Base-by-base conservation (phyloP, 2,797 vertebrate genomes). In the Falco peregrinus region DNA sequence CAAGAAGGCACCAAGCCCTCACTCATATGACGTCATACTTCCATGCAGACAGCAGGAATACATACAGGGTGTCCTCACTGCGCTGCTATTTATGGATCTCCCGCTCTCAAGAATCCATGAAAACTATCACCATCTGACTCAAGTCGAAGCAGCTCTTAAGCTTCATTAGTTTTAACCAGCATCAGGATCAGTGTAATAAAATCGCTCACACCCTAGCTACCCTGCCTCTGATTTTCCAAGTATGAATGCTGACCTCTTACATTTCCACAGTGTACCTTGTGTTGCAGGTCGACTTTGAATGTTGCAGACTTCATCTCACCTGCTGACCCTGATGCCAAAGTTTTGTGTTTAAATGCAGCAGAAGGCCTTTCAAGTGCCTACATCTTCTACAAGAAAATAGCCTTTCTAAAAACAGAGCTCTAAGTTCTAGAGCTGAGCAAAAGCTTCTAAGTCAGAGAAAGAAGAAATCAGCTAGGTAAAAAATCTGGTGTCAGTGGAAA, bases 21-120 rank as follows among this genome's bases (percentile, higher is more conserved):
- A 35, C 14, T 61, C 0, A 0, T 0, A 1, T 39, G 61, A 18
- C 29, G 89, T 73, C 21, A 6, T 48, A 31, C 16, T 67, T 10
- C 33, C 11, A 24, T 22, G 21, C 29, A 76, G 67, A 37, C 28
- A 63, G 15, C 47, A 67, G n/a, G 25, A 39, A 31, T 6, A 91
- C 20, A 67, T 35, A 33, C 7, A 87, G 3, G 6, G 7, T n/a
- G 28, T 67, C 56, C n/a, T 77, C 68, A 51, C 17, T 82, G 17
- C 18, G 45, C 16, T 90, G 53, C 11, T 11, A 22, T 74, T 86
- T 90, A n/a, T 35, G 81, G 47, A 91, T 61, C 76, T 61, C 65
- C 33, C 86, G 5, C n/a, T n/a, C 51, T 28, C 39, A 67, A 74
- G 41, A 88, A 71, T 61, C 12, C 12, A 48, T 51, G 29, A 39